A percentile compares a stretch with the other conserved stretches of the same genome.
Evolutionary conservation across 2,888 invertebrate species (phyloP).

Genomic region (Cheiracanthium punctorium): DNA sequence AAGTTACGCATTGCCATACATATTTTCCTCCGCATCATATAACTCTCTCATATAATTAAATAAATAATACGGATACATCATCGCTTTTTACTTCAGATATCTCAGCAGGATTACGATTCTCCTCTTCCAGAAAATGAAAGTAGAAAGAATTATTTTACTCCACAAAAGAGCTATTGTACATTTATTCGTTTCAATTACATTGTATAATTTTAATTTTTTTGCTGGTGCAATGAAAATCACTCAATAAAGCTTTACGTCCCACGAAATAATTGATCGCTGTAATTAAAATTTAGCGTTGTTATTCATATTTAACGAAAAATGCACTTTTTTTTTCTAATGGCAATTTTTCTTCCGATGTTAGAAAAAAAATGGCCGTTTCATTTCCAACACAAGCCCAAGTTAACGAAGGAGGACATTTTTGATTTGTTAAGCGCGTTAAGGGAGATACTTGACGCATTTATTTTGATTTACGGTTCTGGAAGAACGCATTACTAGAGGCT

Average conservation of each 20-base stretch:
- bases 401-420: slow-evolving; percentile 38
- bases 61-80: no score
- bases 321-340: slow-evolving; percentile 46
- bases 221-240: no score
- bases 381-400: slow-evolving; percentile 33
- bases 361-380: slow-evolving; percentile 55
- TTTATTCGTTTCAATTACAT: no score
- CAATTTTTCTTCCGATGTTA: slow-evolving; percentile 31
- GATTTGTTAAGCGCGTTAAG: slow-evolving; percentile 51
- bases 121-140: no score
- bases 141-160: no score
- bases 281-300: slow-evolving; percentile 1
- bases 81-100: no score
- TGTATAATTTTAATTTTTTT: no score
- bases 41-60: no score
- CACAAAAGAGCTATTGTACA: no score
- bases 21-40: no score
- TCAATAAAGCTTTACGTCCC: background rate
- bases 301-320: slow-evolving; percentile 13
- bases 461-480: slow-evolving; percentile 38
- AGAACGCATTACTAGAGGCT: slow-evolving; percentile 33
- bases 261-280: background rate
- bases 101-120: no score
- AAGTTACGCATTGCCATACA: no score
- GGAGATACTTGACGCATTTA: slow-evolving; percentile 32